Percentiles rank a stretch among this genome's conserved stretches.
These are phyloP conservation scores for Caloenas nicobarica DNA, from an alignment of 2,113 vertebrate species.

Conservation along the genomic window DNA sequence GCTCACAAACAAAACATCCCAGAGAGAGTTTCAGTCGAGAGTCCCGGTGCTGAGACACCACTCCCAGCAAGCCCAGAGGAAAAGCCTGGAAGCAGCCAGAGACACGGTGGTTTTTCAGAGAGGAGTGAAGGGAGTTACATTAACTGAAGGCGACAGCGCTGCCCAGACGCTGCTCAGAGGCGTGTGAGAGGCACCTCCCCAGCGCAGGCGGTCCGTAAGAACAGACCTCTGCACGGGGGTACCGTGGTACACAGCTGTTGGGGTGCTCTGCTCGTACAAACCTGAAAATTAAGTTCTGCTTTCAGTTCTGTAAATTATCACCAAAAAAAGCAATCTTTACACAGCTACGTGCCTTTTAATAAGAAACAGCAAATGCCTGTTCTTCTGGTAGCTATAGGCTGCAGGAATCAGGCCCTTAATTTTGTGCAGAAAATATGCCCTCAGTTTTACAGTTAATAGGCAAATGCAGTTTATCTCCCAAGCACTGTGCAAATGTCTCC, in stretches of 20 bases:
- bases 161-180: neutral
- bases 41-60: neutral
- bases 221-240: neutral
- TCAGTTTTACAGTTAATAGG: neutral
- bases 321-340: neutral
- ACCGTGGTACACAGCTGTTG: neutral
- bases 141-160: neutral
- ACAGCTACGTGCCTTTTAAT: neutral
- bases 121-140: neutral
- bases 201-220: accelerated
- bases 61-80: neutral
- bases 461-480: neutral
- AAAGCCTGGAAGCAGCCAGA: neutral
- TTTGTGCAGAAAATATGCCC: neutral
- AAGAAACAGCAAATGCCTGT: neutral
- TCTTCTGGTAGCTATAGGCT: neutral
- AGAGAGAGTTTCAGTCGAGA: neutral
- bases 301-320: neutral
- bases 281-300: neutral
- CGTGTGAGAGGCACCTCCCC: accelerated
- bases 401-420: neutral
- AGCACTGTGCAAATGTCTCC: neutral
- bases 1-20: neutral
- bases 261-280: no score
- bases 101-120: neutral